phyloP scores from a whole-genome alignment of 2,797 vertebrate species.

The Rhinoraja longicauda region DNA sequence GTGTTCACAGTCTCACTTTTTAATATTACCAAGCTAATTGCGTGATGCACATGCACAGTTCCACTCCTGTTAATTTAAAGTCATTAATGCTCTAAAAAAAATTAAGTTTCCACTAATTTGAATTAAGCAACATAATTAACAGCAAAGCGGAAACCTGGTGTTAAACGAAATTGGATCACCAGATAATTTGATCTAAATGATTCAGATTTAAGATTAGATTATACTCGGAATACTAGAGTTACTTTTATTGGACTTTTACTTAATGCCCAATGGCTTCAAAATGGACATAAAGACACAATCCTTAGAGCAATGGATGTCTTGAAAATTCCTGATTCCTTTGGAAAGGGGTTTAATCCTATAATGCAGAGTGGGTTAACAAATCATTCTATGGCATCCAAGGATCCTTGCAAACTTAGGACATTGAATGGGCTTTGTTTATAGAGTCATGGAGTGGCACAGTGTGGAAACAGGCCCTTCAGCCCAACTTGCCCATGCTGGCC shows the following conservation, averaged over 20 bases:
- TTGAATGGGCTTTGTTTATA: no score
- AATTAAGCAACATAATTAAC: conserved; percentile 2
- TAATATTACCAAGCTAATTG: background rate
- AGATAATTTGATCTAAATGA: background rate
- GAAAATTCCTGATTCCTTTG: no score
- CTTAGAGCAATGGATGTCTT: background rate
- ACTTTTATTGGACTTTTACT: background rate
- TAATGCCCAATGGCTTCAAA: background rate
- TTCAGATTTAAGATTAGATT: background rate
- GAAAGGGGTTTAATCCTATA: no score
- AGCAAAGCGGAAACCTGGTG: background rate
- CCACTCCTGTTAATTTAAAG: background rate
- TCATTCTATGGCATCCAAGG: no score
- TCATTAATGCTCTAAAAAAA: background rate
- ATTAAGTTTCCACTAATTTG: background rate
- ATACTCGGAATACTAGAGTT: background rate
- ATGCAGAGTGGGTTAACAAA: no score
- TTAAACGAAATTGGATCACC: background rate
- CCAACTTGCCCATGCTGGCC: no score
- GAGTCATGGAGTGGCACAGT: no score
- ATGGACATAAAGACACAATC: background rate
- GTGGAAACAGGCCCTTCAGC: no score
- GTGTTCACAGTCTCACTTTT: background rate
- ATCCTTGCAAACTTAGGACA: no score
- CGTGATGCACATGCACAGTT: background rate